Conservation (phyloP, 2,797 vertebrate genomes). For the Acipenser ruthenus region DNA sequence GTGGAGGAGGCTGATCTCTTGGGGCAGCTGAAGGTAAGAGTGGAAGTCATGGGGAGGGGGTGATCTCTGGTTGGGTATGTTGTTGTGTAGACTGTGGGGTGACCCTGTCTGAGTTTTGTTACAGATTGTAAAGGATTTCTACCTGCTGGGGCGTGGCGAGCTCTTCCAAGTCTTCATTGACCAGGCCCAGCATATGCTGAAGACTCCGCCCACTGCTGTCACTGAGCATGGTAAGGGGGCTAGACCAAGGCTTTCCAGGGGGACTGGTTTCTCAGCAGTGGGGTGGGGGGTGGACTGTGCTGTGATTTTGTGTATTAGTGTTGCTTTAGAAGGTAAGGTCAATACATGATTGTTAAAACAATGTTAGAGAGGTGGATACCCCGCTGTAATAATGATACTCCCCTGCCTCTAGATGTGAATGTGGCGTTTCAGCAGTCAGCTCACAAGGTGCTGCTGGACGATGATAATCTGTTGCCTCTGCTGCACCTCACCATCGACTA, state of each 20-base stretch:
- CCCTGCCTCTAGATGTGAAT: slow-evolving; percentile 72
- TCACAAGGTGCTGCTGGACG: slow-evolving; percentile 89
- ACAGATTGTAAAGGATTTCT: slow-evolving; percentile 97
- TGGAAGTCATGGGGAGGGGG: not conserved
- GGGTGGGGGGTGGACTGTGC: no score
- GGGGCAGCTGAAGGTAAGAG: slow-evolving; percentile 86
- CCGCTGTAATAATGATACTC: no score
- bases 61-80: not conserved
- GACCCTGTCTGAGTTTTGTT: slow-evolving; percentile 18
- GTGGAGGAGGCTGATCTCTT: slow-evolving; percentile 91
- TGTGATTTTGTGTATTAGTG: no score
- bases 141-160: slow-evolving; percentile 89
- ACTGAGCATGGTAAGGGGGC: slow-evolving; percentile 82
- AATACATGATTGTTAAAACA: no score
- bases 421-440: slow-evolving; percentile 96
- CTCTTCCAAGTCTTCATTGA: slow-evolving; percentile 97
- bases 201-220: slow-evolving; percentile 87
- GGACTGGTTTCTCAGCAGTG: no score
- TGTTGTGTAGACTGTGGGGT: not conserved
- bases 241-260: not conserved
- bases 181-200: slow-evolving; percentile 92
- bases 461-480: slow-evolving; percentile 92
- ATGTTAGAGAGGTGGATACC: no score
- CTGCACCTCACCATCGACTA: slow-evolving; percentile 89
- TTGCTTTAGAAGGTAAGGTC: no score